Evolutionary conservation across 2,113 vertebrate species (phyloP).

Genomic region (Peromyscus leucopus): DNA sequence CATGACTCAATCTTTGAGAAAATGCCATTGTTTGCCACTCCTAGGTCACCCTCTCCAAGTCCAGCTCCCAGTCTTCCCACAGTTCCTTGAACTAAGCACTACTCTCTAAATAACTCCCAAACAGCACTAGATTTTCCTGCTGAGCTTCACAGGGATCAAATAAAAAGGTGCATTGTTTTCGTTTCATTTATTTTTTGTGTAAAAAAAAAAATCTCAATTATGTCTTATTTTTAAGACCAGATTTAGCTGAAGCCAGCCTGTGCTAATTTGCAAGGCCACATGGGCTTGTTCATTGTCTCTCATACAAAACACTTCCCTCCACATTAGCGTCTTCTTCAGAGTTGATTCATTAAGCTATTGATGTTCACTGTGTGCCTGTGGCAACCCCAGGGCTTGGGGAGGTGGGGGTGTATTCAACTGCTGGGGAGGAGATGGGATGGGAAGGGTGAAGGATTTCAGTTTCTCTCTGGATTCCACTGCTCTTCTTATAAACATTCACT

Average conservation of each 20-base stretch:
- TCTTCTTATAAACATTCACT: conserved; percentile 57
- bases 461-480: conserved; percentile 7
- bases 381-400: background rate
- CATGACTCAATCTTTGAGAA: background rate
- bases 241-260: background rate
- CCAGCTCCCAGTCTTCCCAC: background rate
- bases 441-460: conserved; percentile 49
- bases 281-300: conserved; percentile 48
- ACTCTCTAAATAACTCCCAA: background rate
- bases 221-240: conserved; percentile 47
- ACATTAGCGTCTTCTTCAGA: background rate
- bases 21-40: background rate
- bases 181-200: background rate
- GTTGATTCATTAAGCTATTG: conserved; percentile 56
- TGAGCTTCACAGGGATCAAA: background rate
- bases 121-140: background rate
- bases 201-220: conserved; percentile 3
- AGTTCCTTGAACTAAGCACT: background rate
- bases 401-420: background rate
- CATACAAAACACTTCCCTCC: conserved; percentile 37
- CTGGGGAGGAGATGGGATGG: background rate
- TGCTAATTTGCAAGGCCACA: conserved; percentile 39
- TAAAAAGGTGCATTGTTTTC: conserved; percentile 23
- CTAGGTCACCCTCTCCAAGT: background rate
- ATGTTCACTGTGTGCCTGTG: conserved; percentile 10